phyloP scores from a whole-genome alignment of 2,888 invertebrate genomes.

The Liopterus haemorrhoidalis region DNA sequence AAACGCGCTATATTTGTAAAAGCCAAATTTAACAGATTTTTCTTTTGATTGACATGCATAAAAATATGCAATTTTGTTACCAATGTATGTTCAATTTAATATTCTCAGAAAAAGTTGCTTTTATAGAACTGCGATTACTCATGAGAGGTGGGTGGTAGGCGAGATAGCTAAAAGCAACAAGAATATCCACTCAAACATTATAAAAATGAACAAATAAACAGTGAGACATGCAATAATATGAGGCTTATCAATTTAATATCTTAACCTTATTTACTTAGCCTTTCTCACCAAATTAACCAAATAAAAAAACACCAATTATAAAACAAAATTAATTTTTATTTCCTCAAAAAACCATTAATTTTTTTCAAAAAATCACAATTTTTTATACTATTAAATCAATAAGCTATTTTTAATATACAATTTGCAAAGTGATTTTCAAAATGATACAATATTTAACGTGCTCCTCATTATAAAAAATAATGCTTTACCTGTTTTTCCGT shows the following conservation, averaged over 20 bases:
- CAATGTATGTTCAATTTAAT: conserved; percentile 48
- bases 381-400: conserved; percentile 15
- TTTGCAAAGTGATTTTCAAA: conserved; percentile 14
- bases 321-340: background rate
- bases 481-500: background rate
- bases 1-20: too few species aligned
- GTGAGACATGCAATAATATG: conserved; percentile 12
- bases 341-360: background rate
- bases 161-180: conserved; percentile 34
- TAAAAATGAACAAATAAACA: conserved; percentile 20
- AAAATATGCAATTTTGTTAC: conserved; percentile 34
- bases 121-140: conserved; percentile 47
- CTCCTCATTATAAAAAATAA: background rate
- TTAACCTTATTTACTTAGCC: conserved; percentile 7
- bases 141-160: conserved; percentile 39
- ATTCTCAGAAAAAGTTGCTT: conserved; percentile 49
- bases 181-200: conserved; percentile 24
- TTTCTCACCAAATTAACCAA: conserved; percentile 26
- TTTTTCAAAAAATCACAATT: conserved; percentile 4
- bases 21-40: too few species aligned
- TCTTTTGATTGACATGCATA: conserved; percentile 26
- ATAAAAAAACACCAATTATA: conserved; percentile 23
- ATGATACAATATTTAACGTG: background rate
- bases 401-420: conserved; percentile 12
- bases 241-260: background rate